phyloP scores from a whole-genome alignment of 2,797 vertebrate genomes.

The Botia almorhae region DNA sequence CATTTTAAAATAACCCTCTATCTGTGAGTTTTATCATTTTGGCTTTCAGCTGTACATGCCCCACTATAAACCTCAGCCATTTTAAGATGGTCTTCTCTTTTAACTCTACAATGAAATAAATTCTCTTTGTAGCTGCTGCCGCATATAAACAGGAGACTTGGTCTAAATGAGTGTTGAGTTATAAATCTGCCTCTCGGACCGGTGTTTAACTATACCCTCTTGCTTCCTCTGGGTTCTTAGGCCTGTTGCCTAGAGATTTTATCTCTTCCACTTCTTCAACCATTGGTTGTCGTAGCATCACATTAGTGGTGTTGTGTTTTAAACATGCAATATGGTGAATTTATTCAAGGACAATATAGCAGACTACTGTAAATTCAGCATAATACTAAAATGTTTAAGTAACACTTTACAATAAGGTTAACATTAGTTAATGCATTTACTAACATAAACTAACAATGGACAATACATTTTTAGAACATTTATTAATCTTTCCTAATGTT shows the following conservation, averaged over 20 bases:
- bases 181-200: slow-evolving; percentile 39
- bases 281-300: background rate
- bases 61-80: slow-evolving; percentile 33
- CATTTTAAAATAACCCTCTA: slow-evolving; percentile 10
- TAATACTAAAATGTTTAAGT: too few species aligned
- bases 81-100: slow-evolving; percentile 11
- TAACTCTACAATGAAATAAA: slow-evolving; percentile 4
- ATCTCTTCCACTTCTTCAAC: slow-evolving; percentile 42
- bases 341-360: too few species aligned
- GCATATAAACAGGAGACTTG: slow-evolving; percentile 20
- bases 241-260: slow-evolving; percentile 41
- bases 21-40: slow-evolving; percentile 36
- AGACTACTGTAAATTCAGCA: too few species aligned
- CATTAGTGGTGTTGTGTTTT: background rate
- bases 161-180: slow-evolving; percentile 54
- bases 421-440: too few species aligned
- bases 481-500: too few species aligned
- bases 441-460: too few species aligned
- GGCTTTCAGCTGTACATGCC: slow-evolving; percentile 16
- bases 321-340: too few species aligned
- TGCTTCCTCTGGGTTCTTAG: slow-evolving; percentile 30
- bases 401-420: too few species aligned
- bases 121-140: slow-evolving; percentile 22
- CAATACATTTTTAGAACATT: too few species aligned
- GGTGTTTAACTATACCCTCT: slow-evolving; percentile 45